phyloP scores from a whole-genome alignment of 2,113 vertebrate species.

The Polyodon spathula region DNA sequence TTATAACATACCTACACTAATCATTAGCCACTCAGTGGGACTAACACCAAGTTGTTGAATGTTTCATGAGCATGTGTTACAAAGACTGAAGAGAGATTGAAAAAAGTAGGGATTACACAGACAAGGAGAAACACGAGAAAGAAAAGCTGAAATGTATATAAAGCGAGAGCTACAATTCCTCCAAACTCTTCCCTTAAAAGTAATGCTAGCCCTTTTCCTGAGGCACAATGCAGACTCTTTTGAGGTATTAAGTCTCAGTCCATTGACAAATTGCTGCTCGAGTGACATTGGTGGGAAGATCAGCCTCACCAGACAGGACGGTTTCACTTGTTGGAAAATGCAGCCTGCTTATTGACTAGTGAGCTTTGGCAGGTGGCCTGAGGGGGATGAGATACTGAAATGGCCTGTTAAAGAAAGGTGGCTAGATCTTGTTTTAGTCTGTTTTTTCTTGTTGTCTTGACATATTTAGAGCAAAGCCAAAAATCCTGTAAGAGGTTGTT shows the following conservation, averaged over 20 bases:
- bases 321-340: conserved; percentile 22
- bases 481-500: conserved; percentile 11
- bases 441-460: conserved; percentile 20
- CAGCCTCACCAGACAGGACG: conserved; percentile 24
- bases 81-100: conserved; percentile 19
- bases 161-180: not conserved
- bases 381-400: conserved; percentile 30
- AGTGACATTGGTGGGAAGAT: conserved; percentile 19
- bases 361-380: conserved; percentile 37
- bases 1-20: no score
- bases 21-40: conserved; percentile 29
- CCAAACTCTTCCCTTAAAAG: conserved; percentile 11
- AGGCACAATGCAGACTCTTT: conserved; percentile 26
- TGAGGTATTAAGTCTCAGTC: conserved; percentile 30
- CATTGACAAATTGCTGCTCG: conserved; percentile 33
- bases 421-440: conserved; percentile 24
- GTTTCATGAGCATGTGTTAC: conserved; percentile 35
- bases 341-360: conserved; percentile 12
- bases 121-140: conserved; percentile 17
- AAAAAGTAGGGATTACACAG: conserved; percentile 23
- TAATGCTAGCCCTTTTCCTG: conserved; percentile 28
- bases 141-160: conserved; percentile 15
- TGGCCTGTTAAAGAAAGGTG: conserved; percentile 29
- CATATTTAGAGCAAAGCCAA: not conserved
- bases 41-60: conserved; percentile 20